Conservation (phyloP, 1,140 invertebrate genomes). For the Euura saliciscinereae region DNA sequence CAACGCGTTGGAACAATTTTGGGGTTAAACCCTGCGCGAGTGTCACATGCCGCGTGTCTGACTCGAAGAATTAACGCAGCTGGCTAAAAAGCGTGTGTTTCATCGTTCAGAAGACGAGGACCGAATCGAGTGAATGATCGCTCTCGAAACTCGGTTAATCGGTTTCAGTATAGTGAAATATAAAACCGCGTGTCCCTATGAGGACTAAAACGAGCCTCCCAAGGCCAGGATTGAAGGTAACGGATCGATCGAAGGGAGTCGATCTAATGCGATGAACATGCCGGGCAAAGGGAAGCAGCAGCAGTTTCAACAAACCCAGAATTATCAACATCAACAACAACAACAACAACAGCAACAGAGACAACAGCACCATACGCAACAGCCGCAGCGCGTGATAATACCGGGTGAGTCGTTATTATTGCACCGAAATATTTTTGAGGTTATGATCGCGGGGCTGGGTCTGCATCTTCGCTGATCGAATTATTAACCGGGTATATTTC, state of each 20-base stretch:
- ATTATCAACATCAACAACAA: constrained; percentile 31
- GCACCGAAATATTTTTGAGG: too few relatives aligned
- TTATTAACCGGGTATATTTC: too few relatives aligned
- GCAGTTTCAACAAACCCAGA: constrained; percentile 41
- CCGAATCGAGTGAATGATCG: too few relatives aligned
- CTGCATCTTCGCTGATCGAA: too few relatives aligned
- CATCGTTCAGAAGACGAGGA: too few relatives aligned
- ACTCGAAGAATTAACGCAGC: not conserved
- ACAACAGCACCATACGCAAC: constrained; percentile 30
- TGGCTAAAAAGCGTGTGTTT: too few relatives aligned
- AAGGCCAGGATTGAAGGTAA: constrained; percentile 38
- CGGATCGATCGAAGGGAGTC: constrained; percentile 37
- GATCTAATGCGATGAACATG: constrained; percentile 47
- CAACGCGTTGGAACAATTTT: not conserved
- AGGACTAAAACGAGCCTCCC: constrained; percentile 39
- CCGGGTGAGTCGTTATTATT: too few relatives aligned
- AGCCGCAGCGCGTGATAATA: constrained; percentile 15
- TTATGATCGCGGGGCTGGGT: too few relatives aligned
- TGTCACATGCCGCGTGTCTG: not conserved
- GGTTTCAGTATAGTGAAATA: constrained; percentile 13
- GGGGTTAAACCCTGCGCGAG: not conserved
- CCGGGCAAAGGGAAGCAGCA: constrained; percentile 49
- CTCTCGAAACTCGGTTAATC: too few relatives aligned
- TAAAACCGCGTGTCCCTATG: constrained; percentile 38
- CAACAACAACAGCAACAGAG: constrained; percentile 32